Base-by-base conservation (phyloP, 2,797 vertebrate species). In the Thripadectes ignobilis region DNA sequence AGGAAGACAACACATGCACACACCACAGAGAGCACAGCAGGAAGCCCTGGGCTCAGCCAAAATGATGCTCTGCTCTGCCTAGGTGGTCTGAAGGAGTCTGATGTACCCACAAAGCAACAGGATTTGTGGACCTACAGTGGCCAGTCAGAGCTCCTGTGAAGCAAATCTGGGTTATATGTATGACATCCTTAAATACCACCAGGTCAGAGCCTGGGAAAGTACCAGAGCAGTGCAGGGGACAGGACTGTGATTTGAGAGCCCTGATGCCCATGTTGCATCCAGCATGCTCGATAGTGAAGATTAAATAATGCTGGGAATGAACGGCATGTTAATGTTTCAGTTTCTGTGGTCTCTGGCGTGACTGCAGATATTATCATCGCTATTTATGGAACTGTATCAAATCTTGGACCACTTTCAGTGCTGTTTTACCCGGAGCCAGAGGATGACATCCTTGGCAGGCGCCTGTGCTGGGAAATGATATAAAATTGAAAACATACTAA, bases 241-340 rank as follows among this genome's bases (percentile, higher is more conserved):
- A 38, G 72, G 45, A 4, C 30, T 10, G 24, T 2, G 3, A 19
- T 21, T 27, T 57, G 7, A 21, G 59, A 59, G 57, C 46, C 48
- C 80, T 17, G 6, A 30, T 4, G 5, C n/a, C 57, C 3, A 0
- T 22, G 29, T 54, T 23, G 2, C 8, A 12, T 14, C 67, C 74
- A n/a, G 49, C 10, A 4, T 0, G 0, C 46, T 7, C 8, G n/a
- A 36, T 8, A 45, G 58, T 5, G 1, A 7, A 66, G 72, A 9
- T 52, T 36, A 32, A 68, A 38, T 30, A 12, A 21, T 12, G 43
- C 32, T 29, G 4, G 62, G 75, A 65, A 29, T 2, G 24, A 75
- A 45, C 0, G 17, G 69, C 38, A 36, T 2, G 81, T 12, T 38
- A 12, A 10, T 17, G 4, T 32, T 45, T 45, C 0, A 1, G 1